These are phyloP conservation scores for Calliopum simillimum DNA, from an alignment of 2,888 invertebrate species.

Conservation along the genomic window DNA sequence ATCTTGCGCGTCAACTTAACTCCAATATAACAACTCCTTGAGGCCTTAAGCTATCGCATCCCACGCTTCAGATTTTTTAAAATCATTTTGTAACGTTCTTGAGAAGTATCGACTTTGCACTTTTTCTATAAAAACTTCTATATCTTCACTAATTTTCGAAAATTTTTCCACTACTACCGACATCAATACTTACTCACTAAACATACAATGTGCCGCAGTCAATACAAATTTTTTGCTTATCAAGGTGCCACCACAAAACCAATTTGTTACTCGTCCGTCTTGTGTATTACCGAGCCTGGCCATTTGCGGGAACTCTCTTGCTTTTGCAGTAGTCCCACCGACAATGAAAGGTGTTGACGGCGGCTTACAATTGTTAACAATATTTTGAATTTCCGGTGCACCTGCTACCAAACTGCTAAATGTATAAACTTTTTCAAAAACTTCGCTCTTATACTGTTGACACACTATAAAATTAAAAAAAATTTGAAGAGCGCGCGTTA, in stretches of 20 bases:
- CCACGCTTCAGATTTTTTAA: no score
- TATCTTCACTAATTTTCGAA: no score
- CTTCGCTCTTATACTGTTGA: conserved; percentile 46
- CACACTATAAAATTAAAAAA: no score
- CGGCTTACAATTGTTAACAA: conserved; percentile 52
- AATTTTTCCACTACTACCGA: no score
- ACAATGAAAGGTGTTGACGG: conserved; percentile 65
- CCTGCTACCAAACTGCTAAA: conserved; percentile 51
- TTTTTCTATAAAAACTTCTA: no score
- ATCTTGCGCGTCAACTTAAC: no score
- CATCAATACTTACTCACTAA: conserved; percentile 43
- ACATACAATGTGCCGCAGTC: conserved; percentile 72
- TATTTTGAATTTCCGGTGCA: conserved; percentile 47
- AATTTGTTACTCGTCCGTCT: conserved; percentile 50
- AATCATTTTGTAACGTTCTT: no score
- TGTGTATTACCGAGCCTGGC: conserved; percentile 53
- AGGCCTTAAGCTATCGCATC: no score
- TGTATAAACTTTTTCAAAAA: conserved; percentile 52
- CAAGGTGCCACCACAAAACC: conserved; percentile 60
- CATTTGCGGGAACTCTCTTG: conserved; percentile 61
- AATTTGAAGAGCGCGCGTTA: no score
- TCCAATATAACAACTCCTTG: no score
- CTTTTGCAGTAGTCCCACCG: conserved; percentile 55
- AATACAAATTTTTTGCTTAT: conserved; percentile 63
- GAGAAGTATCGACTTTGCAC: no score